A percentile compares a stretch with the other conserved stretches of the same genome.
These are phyloP conservation scores for Geothlypis trichas DNA, from an alignment of 2,113 vertebrate species.

Conservation along the genomic window DNA sequence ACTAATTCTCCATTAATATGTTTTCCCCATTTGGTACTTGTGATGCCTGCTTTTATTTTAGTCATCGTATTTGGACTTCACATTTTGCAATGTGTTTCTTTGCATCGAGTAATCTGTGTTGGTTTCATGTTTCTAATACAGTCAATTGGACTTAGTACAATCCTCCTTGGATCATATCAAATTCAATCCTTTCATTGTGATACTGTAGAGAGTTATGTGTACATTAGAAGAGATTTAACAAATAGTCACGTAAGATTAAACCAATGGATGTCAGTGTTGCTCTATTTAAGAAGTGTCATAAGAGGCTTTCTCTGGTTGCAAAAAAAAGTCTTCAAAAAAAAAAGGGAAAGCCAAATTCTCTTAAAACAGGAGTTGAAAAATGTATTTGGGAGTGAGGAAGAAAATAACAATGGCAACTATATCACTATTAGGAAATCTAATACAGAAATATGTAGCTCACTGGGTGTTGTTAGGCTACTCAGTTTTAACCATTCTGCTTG, in stretches of 20 bases:
- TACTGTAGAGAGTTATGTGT: background rate
- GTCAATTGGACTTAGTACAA: constrained; percentile 52
- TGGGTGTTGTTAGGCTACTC: background rate
- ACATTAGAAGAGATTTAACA: background rate
- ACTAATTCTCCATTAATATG: background rate
- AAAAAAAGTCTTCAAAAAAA: background rate
- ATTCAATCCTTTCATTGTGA: constrained; percentile 4
- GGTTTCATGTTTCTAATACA: constrained; percentile 50
- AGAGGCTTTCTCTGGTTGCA: constrained; percentile 56
- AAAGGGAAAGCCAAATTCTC: background rate
- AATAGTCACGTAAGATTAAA: constrained; percentile 53
- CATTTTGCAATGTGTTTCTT: constrained; percentile 16
- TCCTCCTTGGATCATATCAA: constrained; percentile 40
- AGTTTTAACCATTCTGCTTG: background rate
- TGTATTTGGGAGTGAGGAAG: background rate
- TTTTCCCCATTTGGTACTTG: background rate
- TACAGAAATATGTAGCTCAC: background rate
- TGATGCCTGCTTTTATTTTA: background rate
- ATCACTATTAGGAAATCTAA: background rate
- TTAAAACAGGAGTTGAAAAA: background rate
- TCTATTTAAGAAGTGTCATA: constrained; percentile 45
- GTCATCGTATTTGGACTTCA: background rate
- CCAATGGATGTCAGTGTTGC: constrained; percentile 82
- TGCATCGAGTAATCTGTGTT: constrained; percentile 26
- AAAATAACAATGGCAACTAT: background rate